A percentile compares a stretch with the other conserved stretches of the same genome.
These are phyloP conservation scores for Catostylus mosaicus DNA, from an alignment of 30 jellyfish, hydroid and myxozoan species.

Conservation along the genomic window DNA sequence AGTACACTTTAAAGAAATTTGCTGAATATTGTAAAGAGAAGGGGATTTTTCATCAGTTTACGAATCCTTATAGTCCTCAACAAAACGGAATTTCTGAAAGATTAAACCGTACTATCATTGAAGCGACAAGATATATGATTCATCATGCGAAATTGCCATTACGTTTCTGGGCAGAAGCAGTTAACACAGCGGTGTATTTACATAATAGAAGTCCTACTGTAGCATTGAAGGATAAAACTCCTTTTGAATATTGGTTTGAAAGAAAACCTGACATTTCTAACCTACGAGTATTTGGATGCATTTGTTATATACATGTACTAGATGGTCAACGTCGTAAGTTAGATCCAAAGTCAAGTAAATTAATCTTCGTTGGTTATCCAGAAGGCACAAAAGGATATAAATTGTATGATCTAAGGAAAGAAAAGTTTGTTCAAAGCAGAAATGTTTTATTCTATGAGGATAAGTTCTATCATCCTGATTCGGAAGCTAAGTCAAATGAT, in stretches of 20 bases:
- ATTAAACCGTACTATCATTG: constrained; percentile 29
- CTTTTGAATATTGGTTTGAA: constrained; percentile 53
- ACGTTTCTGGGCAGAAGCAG: constrained; percentile 70
- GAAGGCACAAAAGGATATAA: constrained; percentile 61
- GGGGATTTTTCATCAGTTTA: constrained; percentile 52
- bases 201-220: constrained; percentile 51
- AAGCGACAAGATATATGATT: constrained; percentile 35
- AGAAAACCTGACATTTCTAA: constrained; percentile 50
- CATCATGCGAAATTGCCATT: constrained; percentile 48
- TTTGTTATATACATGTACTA: constrained; percentile 58
- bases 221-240: constrained; percentile 52
- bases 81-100: constrained; percentile 59
- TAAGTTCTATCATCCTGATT: constrained; percentile 51
- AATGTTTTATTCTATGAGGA: constrained; percentile 45
- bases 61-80: constrained; percentile 41
- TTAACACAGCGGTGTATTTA: constrained; percentile 56
- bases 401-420: constrained; percentile 20
- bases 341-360: constrained; percentile 60
- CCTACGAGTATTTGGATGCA: constrained; percentile 62
- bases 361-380: constrained; percentile 57
- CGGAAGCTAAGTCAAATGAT: constrained; percentile 16
- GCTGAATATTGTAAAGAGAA: constrained; percentile 30
- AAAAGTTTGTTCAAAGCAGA: constrained; percentile 63
- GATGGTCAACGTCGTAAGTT: constrained; percentile 48
- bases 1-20: no score